phyloP scores from a whole-genome alignment of 1,140 invertebrate species.

The Heliconius eleuchia region DNA sequence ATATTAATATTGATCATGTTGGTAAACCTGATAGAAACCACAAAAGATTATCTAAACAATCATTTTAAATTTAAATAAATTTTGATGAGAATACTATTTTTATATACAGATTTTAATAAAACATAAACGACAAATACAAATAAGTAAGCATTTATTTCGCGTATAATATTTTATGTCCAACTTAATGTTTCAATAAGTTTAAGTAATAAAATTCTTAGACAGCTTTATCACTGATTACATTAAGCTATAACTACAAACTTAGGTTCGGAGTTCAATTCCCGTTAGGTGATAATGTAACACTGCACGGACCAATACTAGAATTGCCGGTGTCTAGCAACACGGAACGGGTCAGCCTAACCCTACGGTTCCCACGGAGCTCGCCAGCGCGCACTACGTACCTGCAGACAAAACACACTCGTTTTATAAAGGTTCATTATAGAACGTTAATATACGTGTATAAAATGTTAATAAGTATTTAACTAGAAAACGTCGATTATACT shows the following conservation, averaged over 20 bases:
- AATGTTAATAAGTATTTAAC: too few relatives aligned
- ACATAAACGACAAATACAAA: not conserved
- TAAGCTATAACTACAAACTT: too few relatives aligned
- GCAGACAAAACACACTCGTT: slow-evolving; percentile 21
- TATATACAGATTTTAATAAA: not conserved
- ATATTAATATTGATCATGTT: too few relatives aligned
- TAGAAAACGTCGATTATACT: too few relatives aligned
- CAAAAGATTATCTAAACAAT: too few relatives aligned
- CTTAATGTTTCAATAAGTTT: not conserved
- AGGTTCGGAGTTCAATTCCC: not conserved
- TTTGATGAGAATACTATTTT: too few relatives aligned
- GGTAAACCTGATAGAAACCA: too few relatives aligned
- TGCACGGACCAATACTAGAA: not conserved
- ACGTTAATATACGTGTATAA: not conserved
- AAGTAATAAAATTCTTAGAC: too few relatives aligned
- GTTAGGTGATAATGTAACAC: not conserved
- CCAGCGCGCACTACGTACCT: slow-evolving; percentile 27
- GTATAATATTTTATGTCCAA: not conserved
- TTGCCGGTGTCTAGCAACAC: slow-evolving; percentile 8
- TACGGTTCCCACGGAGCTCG: slow-evolving; percentile 26
- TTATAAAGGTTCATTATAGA: not conserved
- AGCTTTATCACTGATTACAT: too few relatives aligned
- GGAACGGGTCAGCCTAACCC: slow-evolving; percentile 1
- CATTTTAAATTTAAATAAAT: too few relatives aligned
- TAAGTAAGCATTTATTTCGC: not conserved